A percentile compares a stretch with the other conserved stretches of the same genome.
Conservation (phyloP, 2,888 invertebrate species). For the Lampropteryx suffumata region DNA sequence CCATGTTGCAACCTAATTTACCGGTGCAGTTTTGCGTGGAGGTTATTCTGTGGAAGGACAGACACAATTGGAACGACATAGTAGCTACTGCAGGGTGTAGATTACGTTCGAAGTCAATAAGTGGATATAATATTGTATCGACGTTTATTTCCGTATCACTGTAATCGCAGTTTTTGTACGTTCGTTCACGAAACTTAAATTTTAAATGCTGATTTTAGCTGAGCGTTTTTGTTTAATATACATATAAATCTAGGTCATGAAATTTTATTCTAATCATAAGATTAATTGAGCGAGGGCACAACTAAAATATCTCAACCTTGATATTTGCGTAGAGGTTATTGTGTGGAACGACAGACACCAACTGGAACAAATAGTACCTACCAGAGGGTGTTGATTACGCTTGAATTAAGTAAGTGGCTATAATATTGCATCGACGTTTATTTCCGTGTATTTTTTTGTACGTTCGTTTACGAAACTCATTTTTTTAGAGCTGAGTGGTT, state of each 20-base stretch:
- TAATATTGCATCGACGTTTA: slow-evolving; percentile 3
- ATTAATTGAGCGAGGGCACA: too few relatives aligned
- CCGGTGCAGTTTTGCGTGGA: slow-evolving; percentile 11
- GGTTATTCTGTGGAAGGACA: slow-evolving; percentile 12
- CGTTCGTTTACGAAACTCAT: slow-evolving; percentile 7
- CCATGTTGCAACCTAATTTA: slow-evolving; percentile 11
- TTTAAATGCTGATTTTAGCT: too few relatives aligned
- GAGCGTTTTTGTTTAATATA: background rate
- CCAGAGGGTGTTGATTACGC: slow-evolving; percentile 2
- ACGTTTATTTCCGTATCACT: slow-evolving; percentile 15
- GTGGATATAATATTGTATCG: background rate
- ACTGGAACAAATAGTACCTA: too few relatives aligned
- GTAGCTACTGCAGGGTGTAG: background rate
- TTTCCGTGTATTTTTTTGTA: slow-evolving; percentile 17
- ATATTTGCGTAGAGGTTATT: slow-evolving; percentile 11
- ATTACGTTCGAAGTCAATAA: slow-evolving; percentile 3
- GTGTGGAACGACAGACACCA: slow-evolving; percentile 8
- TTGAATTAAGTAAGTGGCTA: background rate
- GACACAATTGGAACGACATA: background rate
- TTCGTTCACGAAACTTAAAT: slow-evolving; percentile 7
- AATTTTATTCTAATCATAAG: too few relatives aligned
- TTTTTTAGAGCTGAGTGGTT: too few relatives aligned
- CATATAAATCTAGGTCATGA: too few relatives aligned
- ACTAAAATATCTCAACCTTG: too few relatives aligned
- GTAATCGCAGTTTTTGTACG: slow-evolving; percentile 9